Conservation (phyloP, 1,140 invertebrate genomes). For the Pachypsylla venusta region DNA sequence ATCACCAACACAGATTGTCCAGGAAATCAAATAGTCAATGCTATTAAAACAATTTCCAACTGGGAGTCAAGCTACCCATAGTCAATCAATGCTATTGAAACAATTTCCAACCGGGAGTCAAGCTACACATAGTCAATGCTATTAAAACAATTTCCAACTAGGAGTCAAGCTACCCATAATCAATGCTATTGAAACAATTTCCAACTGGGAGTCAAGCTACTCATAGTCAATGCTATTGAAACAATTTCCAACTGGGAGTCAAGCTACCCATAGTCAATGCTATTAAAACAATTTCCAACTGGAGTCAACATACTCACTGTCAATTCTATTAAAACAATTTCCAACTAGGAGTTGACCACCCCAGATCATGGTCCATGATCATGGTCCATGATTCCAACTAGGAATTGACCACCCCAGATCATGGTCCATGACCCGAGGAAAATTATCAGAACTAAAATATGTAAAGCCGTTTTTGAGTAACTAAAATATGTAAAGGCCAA, state of each 20-base stretch:
- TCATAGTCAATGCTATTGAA: background rate
- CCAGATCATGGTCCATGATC: background rate
- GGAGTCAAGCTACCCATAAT: background rate
- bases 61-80: background rate
- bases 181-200: too few species aligned
- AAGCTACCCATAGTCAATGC: background rate
- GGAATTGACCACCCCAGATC: too few species aligned
- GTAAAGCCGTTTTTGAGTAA: too few species aligned
- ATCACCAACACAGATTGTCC: background rate
- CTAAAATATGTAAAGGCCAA: too few species aligned
- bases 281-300: background rate
- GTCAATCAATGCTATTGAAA: too few species aligned
- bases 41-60: background rate
- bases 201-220: too few species aligned
- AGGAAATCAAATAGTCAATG: background rate
- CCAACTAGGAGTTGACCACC: background rate
- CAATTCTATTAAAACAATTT: background rate
- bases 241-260: background rate
- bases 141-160: background rate
- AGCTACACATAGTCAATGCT: background rate
- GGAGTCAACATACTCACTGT: background rate
- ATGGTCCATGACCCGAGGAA: too few species aligned
- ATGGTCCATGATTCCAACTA: background rate
- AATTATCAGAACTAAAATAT: too few species aligned
- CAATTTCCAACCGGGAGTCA: too few species aligned